phyloP scores from a whole-genome alignment of 1,140 invertebrate genomes.

The Sinella curviseta region DNA sequence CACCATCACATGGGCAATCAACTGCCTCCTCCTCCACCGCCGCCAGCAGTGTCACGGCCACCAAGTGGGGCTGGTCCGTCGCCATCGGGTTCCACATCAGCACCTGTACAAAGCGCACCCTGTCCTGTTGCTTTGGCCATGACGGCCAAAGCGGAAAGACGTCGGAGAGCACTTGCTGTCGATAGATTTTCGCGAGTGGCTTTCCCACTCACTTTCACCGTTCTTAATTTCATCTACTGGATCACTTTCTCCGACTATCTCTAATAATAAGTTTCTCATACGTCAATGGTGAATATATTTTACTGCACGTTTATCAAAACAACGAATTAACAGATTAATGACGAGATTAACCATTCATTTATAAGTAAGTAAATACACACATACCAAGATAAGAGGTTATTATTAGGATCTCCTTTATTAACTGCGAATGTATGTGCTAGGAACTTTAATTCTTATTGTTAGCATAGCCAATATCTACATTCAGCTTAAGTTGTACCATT shows the following conservation, averaged over 20 bases:
- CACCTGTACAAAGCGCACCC: neutral
- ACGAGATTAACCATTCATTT: neutral
- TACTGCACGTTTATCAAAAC: neutral
- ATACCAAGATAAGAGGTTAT: too few species aligned
- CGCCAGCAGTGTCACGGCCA: neutral
- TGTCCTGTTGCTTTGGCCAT: conserved; percentile 54
- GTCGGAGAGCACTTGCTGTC: conserved; percentile 73
- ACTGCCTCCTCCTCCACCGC: conserved; percentile 23
- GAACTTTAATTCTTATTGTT: too few species aligned
- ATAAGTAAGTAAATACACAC: too few species aligned
- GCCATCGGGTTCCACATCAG: neutral
- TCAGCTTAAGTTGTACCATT: too few species aligned
- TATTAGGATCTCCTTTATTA: too few species aligned
- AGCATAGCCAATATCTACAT: too few species aligned
- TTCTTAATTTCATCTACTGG: conserved; percentile 86
- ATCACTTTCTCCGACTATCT: conserved; percentile 75
- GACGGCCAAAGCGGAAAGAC: conserved; percentile 59
- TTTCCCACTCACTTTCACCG: conserved; percentile 80
- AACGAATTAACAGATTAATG: too few species aligned
- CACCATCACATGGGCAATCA: conserved; percentile 9
- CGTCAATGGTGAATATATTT: neutral
- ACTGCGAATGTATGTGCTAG: too few species aligned
- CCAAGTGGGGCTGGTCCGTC: neutral
- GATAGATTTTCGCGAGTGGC: conserved; percentile 81
- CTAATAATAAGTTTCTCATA: conserved; percentile 34